phyloP scores from a whole-genome alignment of 2,888 invertebrate species.

The Acholoe squamosa region DNA sequence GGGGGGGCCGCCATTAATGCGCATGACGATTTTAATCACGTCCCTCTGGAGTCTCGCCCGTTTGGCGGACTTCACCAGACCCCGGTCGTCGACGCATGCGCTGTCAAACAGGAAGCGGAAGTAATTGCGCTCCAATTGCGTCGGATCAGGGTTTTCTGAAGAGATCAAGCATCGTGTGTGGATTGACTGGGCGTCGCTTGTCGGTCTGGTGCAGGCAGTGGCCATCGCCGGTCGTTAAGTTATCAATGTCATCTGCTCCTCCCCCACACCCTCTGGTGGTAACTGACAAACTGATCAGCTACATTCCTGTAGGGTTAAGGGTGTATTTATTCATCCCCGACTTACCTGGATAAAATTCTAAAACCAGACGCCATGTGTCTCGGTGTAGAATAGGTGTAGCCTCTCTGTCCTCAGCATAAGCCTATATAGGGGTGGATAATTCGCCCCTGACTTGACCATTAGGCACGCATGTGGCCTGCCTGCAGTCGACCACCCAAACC shows the following conservation, averaged over 20 bases:
- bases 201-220: neutral
- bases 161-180: conserved; percentile 48
- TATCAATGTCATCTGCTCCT: neutral
- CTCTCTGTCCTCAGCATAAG: no score
- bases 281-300: neutral
- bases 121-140: conserved; percentile 53
- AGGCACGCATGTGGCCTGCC: no score
- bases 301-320: neutral
- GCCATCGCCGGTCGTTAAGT: conserved; percentile 9
- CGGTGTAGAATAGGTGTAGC: no score
- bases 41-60: conserved; percentile 15
- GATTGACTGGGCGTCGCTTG: conserved; percentile 3
- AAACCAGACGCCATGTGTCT: no score
- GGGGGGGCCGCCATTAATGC: conserved; percentile 29
- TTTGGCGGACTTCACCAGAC: neutral
- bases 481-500: no score
- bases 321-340: no score
- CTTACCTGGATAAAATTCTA: no score
- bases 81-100: conserved; percentile 23
- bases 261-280: neutral
- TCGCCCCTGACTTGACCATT: no score
- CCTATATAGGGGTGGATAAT: no score
- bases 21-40: conserved; percentile 58
- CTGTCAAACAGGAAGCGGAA: conserved; percentile 51
- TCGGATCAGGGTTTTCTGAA: conserved; percentile 41